phyloP scores from a whole-genome alignment of 2,113 vertebrate genomes.

The Rhabdomys dilectus region DNA sequence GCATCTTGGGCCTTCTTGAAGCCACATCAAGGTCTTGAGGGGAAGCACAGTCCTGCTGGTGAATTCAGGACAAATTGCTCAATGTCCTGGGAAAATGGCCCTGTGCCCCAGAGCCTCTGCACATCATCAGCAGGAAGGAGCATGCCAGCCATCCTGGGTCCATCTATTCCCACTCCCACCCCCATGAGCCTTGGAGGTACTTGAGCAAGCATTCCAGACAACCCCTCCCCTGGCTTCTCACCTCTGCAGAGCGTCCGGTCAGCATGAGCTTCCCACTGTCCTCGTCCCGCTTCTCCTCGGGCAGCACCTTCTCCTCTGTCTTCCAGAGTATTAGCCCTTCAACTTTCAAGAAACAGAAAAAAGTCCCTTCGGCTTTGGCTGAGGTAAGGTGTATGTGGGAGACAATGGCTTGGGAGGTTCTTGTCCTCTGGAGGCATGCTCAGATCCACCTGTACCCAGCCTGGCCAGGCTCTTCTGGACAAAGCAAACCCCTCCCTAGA shows the following conservation, averaged over 20 bases:
- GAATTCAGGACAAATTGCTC: neutral
- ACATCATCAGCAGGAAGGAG: neutral
- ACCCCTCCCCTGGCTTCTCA: slow-evolving; percentile 48
- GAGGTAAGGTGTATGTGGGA: slow-evolving; percentile 89
- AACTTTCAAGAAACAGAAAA: slow-evolving; percentile 94
- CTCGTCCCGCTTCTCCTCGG: slow-evolving; percentile 88
- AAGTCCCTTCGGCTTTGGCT: slow-evolving; percentile 92
- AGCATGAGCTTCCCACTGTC: slow-evolving; percentile 89
- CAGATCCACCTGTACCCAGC: neutral
- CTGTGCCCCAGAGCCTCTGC: neutral
- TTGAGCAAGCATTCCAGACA: neutral
- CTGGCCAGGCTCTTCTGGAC: neutral
- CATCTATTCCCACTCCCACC: neutral
- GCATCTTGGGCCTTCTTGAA: neutral
- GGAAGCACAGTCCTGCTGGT: neutral
- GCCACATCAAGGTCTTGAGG: neutral
- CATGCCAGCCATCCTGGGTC: neutral
- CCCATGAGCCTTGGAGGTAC: neutral
- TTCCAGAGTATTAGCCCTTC: slow-evolving; percentile 96
- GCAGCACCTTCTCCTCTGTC: slow-evolving; percentile 93
- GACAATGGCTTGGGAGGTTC: neutral
- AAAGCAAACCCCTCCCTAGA: neutral
- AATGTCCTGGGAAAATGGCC: neutral
- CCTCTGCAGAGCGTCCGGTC: slow-evolving; percentile 85
- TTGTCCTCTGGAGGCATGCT: neutral